phyloP scores from a whole-genome alignment of 1,140 invertebrate species.

The Diachasma alloeum region DNA sequence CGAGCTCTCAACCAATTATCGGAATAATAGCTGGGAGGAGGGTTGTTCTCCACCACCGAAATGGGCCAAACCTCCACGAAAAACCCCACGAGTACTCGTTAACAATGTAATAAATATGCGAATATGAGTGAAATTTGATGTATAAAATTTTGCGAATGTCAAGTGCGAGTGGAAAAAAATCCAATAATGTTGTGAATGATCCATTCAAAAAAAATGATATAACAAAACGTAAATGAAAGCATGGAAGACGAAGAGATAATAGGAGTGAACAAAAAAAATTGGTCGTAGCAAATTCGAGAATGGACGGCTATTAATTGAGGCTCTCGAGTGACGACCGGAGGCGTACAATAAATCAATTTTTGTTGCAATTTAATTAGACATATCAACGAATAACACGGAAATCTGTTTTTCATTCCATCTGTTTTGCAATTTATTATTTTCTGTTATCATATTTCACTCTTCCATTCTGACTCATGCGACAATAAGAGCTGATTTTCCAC shows the following conservation, averaged over 20 bases:
- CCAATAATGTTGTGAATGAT: not conserved
- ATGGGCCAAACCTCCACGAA: not conserved
- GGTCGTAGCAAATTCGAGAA: not conserved
- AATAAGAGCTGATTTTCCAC: conserved; percentile 4
- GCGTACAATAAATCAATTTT: conserved; percentile 45
- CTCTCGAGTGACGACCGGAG: not conserved
- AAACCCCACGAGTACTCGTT: conserved; percentile 21
- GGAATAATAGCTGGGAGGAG: conserved; percentile 26
- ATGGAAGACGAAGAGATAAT: not conserved
- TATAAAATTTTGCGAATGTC: not conserved
- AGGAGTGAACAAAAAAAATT: not conserved
- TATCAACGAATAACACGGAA: conserved; percentile 48
- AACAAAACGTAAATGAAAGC: not conserved
- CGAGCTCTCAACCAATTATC: conserved; percentile 30
- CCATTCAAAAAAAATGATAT: not conserved
- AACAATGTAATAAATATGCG: conserved; percentile 32
- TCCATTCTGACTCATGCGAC: conserved; percentile 9
- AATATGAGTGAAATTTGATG: conserved; percentile 10
- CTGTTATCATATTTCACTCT: conserved; percentile 10
- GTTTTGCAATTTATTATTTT: conserved; percentile 33
- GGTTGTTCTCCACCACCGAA: not conserved
- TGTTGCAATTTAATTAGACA: conserved; percentile 46
- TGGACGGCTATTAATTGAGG: not conserved
- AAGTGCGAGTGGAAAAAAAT: not conserved
- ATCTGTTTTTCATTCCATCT: conserved; percentile 33